Base-by-base conservation (phyloP, 2,797 vertebrate species). In the Tangara arthus region DNA sequence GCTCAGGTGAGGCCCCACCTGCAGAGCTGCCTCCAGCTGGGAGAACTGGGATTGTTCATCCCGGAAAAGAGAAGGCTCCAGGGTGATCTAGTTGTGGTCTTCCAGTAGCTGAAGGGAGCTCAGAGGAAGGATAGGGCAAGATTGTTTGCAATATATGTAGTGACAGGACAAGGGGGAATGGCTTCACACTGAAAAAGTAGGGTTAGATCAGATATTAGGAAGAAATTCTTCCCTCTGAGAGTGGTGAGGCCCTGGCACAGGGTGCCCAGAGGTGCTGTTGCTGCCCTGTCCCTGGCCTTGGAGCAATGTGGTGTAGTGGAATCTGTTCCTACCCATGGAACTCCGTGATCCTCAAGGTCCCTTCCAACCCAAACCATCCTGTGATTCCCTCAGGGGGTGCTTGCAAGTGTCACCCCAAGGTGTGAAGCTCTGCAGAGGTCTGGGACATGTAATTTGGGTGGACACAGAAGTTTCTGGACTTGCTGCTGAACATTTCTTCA, bases 371-470 rank as follows among this genome's bases (percentile, higher is more conserved):
- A 78, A 22, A 37, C 26, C 5, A 19, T 49, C 15, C 27, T 20
- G 11, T 32, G 57, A 23, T 71, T 70, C 26, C 15, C 2, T 37
- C 37, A 2, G 16, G 1, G 9, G 2, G 7, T 24, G 24, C 34
- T 19, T 39, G 11, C 12, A 12, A 19, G 23, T 10, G 3, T 15
- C 4, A 0, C 3, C 26, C 16, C 66, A 8, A 57, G 16, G 2
- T 1, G 1, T 3, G 50, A 47, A 26, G 59, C 34, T 64, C 50
- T 42, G 79, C 46, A 15, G 59, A 26, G 28, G 3, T 16, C 35
- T 20, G 28, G 21, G 32, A 3, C 0, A 0, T 2, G 20, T 19
- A 7, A 1, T 69, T 23, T 16, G 50, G 22, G 35, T 11, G 44
- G 49, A 6, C 13, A 15, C 11, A 5, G 10, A 13, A 15, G 14